Evolutionary conservation across 2,888 invertebrate genomes (phyloP), one percentile per base, ranked within the genome.

Genomic region (Oscheius sp.): DNA sequence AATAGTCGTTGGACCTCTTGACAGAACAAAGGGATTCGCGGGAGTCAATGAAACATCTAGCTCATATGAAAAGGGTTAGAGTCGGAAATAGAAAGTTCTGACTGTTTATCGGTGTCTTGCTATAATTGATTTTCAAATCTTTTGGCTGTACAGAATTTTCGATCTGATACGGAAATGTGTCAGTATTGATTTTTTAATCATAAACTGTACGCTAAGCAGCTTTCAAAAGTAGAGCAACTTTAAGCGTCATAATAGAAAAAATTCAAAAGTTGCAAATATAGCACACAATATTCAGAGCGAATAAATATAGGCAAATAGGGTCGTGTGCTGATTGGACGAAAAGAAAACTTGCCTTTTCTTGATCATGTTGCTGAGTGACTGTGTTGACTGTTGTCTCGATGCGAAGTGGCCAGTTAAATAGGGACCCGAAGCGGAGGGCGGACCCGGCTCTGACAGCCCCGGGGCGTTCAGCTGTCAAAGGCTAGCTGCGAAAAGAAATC

Each of bases 391-490:
- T 53, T 53, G 53, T 21, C 53, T n/a, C 48, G 50, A 21, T 50
- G 63, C 29, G 63, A 48, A 21, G 48, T 13, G 63, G 63, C 48
- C 63, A 11, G 55, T 68, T 68, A 68, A 68, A 68, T 68, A 68
- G 37, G 37, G 68, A 33, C 21, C 55, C 53, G 68, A 55, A 68
- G 55, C 42, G 42, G 68, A 37, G 55, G 68, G 68, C 68, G 68
- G 68, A 10, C 55, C 53, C 68, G 53, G 55, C 68, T 29, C n/a
- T 68, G 68, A 68, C 68, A 68, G 63, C 63, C 63, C 42, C 42
- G 42, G 37, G 68, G 53, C 68, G 68, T 68, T 68, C 55, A 68
- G 68, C 68, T 68, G 68, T 68, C 68, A 68, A 47, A 47, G 48
- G 68, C 53, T 42, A 7, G 42, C 42, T 35, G 68, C 53, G 53